A percentile compares a stretch with the other conserved stretches of the same genome.
phyloP scores from a whole-genome alignment of 2,113 vertebrate species.

The Miniopterus natalensis region DNA sequence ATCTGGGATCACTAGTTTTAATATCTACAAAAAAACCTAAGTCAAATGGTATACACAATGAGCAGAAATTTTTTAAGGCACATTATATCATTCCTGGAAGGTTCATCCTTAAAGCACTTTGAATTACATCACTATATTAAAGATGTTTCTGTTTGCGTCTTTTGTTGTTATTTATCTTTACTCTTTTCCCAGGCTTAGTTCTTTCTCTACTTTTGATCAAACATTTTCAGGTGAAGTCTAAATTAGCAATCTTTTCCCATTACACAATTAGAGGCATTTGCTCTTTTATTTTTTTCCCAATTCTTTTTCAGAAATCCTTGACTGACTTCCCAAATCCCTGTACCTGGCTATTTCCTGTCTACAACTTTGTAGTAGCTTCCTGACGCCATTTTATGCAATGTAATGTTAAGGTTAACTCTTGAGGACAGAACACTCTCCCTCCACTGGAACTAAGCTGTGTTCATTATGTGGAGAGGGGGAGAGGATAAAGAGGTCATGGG shows the following conservation, averaged over 20 bases:
- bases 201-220: constrained; percentile 45
- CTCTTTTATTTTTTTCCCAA: not conserved
- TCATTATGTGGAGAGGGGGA: not conserved
- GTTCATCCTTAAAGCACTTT: constrained; percentile 58
- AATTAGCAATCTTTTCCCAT: constrained; percentile 42
- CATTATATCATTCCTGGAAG: constrained; percentile 21
- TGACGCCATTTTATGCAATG: not conserved
- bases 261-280: not conserved
- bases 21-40: constrained; percentile 61
- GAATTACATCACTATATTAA: constrained; percentile 66
- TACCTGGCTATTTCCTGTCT: not conserved
- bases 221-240: constrained; percentile 52
- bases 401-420: not conserved
- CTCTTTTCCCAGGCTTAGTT: constrained; percentile 43
- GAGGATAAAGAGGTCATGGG: not conserved
- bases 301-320: constrained; percentile 20
- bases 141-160: constrained; percentile 6
- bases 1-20: constrained; percentile 26
- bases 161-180: constrained; percentile 43
- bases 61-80: constrained; percentile 58
- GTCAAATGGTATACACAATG: constrained; percentile 45
- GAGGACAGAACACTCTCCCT: constrained; percentile 48
- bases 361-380: not conserved
- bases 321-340: constrained; percentile 3
- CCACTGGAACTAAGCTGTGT: constrained; percentile 2